Evolutionary conservation across 2,113 vertebrate genomes (phyloP), one percentile per base, ranked within the genome.

Genomic region (Pithys albifrons): DNA sequence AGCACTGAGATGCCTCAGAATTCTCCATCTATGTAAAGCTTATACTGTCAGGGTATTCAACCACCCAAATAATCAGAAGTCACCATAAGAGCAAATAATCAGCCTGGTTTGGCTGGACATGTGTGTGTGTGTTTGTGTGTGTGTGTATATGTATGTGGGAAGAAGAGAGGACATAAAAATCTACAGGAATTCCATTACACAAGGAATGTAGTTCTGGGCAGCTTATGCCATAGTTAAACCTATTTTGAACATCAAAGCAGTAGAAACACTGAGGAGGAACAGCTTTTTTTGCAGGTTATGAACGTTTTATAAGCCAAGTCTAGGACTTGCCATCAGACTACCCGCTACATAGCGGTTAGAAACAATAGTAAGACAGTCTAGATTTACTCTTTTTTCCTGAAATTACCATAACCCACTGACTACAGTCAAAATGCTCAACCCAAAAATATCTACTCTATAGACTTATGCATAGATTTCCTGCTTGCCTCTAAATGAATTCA

Each of bases 91-190:
- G 15, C 59, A 70, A 83, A 58, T 7, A 62, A 88, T 24, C 29
- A 88, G 39, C 43, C 59, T 54, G 22, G 65, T 49, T 33, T 5
- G 28, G 49, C 22, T 70, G 35, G 35, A 70, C 55, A 45, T 0
- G 2, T 5, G 4, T 9, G 13, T 0, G 2, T 5, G 4, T 9
- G 13, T 22, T 2, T 14, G 14, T 3, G 4, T 7, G 23, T 43
- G 13, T 14, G 6, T 7, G 20, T 25, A n/a, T 14, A 5, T 7
- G 20, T 25, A n/a, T 13, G 35, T 7, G 88, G 25, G 52, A 51
- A 81, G 35, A 85, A 80, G 0, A 58, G 5, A 2, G 15, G 18
- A 54, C 16, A 11, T 35, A 89, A 64, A 84, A 74, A 52, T 29
- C 45, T 35, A 45, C 27, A 65, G 20, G 43, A 75, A 64, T 39